These are phyloP conservation scores for Hylaeus anthracinus DNA, from an alignment of 1,140 invertebrate genomes.

Conservation along the genomic window DNA sequence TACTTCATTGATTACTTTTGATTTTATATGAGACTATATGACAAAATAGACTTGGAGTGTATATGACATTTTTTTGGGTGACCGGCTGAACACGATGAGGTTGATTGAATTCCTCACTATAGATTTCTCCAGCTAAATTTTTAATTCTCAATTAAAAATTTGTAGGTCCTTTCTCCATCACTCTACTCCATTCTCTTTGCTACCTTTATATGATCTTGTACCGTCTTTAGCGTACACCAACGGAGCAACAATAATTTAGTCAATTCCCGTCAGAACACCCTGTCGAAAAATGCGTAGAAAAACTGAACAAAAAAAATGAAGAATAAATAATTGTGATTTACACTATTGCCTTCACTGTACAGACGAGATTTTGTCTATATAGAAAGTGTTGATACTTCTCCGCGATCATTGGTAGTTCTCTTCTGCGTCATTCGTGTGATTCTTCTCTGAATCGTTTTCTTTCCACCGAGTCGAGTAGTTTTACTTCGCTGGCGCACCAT, in stretches of 20 bases:
- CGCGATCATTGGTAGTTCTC: neutral
- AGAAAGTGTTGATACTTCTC: slow-evolving; percentile 16
- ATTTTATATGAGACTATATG: too few relatives aligned
- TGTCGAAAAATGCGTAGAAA: slow-evolving; percentile 14
- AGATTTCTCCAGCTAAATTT: too few relatives aligned
- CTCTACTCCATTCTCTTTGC: slow-evolving; percentile 11
- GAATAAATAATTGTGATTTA: slow-evolving; percentile 37
- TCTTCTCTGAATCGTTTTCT: neutral
- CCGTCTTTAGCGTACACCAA: neutral
- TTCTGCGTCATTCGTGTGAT: neutral
- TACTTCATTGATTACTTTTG: too few relatives aligned
- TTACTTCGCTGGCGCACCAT: neutral
- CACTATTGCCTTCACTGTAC: slow-evolving; percentile 45
- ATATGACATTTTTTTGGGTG: too few relatives aligned
- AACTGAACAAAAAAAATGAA: slow-evolving; percentile 1
- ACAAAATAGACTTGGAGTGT: too few relatives aligned
- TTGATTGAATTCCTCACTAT: too few relatives aligned
- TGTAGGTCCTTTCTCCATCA: too few relatives aligned
- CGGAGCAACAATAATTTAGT: slow-evolving; percentile 45
- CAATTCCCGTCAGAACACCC: slow-evolving; percentile 14
- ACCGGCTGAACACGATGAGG: too few relatives aligned
- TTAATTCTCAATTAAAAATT: too few relatives aligned
- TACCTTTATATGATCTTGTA: slow-evolving; percentile 6
- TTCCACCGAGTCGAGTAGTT: neutral
- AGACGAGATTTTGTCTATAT: slow-evolving; percentile 35